Conservation (phyloP, 2,113 vertebrate species). For the Zosterops pallidus region DNA sequence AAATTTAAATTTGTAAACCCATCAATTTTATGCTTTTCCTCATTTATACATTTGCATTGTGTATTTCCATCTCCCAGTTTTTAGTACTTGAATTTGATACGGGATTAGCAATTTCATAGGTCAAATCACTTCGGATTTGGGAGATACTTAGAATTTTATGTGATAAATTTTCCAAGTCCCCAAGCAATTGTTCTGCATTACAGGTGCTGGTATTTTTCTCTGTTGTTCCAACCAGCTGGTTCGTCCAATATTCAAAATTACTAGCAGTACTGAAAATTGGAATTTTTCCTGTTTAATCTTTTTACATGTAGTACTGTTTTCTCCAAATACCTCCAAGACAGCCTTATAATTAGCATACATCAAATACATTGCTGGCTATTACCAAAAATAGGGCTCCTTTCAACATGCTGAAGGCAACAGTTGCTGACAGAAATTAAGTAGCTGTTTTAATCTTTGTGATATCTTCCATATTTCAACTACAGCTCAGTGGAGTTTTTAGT, state of each 20-base stretch:
- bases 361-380: background rate
- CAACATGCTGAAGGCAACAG: slow-evolving; percentile 2
- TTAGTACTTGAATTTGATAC: background rate
- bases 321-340: background rate
- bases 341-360: background rate
- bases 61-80: background rate
- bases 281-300: background rate
- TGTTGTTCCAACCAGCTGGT: background rate
- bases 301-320: background rate
- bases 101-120: background rate
- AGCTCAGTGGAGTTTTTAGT: background rate
- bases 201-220: background rate
- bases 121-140: background rate
- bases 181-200: background rate
- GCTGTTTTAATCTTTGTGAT: slow-evolving; percentile 11
- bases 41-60: background rate
- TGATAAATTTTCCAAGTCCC: background rate
- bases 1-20: background rate
- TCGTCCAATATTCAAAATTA: background rate
- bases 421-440: slow-evolving; percentile 38
- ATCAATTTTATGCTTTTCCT: background rate
- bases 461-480: background rate
- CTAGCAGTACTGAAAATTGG: background rate
- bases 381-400: slow-evolving; percentile 15
- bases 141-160: background rate